Percentiles rank a stretch among this genome's conserved stretches.
Conservation (phyloP, 2,797 vertebrate genomes). For the Falco berigora region DNA sequence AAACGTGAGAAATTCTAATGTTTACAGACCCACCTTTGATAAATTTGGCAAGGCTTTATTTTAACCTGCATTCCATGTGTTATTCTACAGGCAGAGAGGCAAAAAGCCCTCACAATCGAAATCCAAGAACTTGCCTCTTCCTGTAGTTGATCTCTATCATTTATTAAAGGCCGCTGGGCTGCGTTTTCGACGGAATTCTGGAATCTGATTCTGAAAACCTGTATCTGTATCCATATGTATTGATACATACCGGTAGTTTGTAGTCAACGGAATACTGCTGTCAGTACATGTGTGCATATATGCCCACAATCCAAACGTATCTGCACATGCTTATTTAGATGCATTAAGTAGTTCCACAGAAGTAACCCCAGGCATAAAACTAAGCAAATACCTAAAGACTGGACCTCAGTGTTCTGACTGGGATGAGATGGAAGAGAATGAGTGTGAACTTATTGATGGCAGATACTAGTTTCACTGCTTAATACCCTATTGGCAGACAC, state of each 20-base stretch:
- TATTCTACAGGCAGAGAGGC: background rate
- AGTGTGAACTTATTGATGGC: background rate
- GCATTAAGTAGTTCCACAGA: background rate
- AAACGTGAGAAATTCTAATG: background rate
- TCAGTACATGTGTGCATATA: background rate
- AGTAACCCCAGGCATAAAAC: background rate
- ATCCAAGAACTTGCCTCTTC: background rate
- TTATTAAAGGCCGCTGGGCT: background rate
- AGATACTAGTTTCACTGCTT: background rate
- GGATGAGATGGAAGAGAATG: background rate
- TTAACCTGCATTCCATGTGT: background rate
- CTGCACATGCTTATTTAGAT: background rate
- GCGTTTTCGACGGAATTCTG: background rate
- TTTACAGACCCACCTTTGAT: background rate
- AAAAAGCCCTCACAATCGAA: background rate
- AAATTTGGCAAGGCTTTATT: background rate
- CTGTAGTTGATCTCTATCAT: background rate
- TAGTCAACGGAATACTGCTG: background rate
- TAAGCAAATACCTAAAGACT: background rate
- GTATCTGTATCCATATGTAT: background rate
- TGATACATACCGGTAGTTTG: background rate
- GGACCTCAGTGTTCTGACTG: background rate
- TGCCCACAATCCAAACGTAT: background rate
- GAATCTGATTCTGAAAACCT: background rate
- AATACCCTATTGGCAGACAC: background rate